Base-by-base conservation (phyloP, 2,888 invertebrate genomes). In the Meiosimyza platycephala region DNA sequence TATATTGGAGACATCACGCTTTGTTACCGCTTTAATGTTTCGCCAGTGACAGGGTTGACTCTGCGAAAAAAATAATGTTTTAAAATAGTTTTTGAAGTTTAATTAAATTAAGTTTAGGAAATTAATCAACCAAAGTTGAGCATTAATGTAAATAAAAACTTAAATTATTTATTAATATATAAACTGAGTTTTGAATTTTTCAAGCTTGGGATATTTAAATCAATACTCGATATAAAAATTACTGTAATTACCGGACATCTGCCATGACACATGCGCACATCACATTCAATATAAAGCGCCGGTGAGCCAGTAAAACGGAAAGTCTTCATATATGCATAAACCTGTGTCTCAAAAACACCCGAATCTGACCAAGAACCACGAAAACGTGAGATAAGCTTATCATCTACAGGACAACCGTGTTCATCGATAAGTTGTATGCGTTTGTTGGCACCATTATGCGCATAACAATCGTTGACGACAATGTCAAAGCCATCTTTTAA, bases 251-350 rank as follows among this genome's bases (percentile, higher is more conserved):
- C 97, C 81, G 96, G 97, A 89, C 97, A 97, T 80, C 95, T 90
- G 75, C 97, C 97, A 86, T 97, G 97, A 85, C 97, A 97, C 97
- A 97, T 97, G 79, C 96, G 89, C 50, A 97, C 96, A 86, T 97
- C 97, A 82, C 97, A 97, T 88, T 97, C 97, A 75, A 97, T 95
- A 85, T 97, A 97, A 6, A 97, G 90, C 7, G 97, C 96, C 0
- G 97, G 97, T 0, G 96, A 96, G 33, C 96, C 96, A 0, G 96
- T 97, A 87, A 97, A 97, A 74, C 97, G 90, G 48, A 88, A 88
- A 9, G 97, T 96, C 88, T 97, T 97, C 94, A 97, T 95, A 84
- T 96, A 97, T 11, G 97, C 96, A 86, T 94, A 97, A 62, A 97
- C 95, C 86, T 96, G 96, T 0, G 97, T 97, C 89, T 97, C 96